phyloP scores from a whole-genome alignment of 2,888 invertebrate species.

The Apamea anceps region DNA sequence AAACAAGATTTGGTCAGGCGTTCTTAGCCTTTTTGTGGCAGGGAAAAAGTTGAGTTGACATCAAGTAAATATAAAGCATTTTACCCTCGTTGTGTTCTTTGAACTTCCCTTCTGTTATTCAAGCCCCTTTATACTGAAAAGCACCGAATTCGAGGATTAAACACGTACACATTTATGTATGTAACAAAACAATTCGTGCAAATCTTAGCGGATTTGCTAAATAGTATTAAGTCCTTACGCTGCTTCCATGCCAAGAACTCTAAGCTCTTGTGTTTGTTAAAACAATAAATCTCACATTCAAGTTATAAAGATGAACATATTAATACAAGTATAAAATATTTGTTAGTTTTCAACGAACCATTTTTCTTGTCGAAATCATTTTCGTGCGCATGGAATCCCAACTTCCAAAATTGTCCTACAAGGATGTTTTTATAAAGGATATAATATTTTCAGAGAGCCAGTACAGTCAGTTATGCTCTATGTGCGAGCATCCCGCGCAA shows the following conservation, averaged over 20 bases:
- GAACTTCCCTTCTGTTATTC: constrained; percentile 10
- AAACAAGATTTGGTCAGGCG: constrained; percentile 20
- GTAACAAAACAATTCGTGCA: constrained; percentile 35
- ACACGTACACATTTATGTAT: constrained; percentile 32
- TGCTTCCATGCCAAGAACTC: constrained; percentile 21
- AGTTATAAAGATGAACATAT: neutral
- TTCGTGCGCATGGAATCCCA: constrained; percentile 33
- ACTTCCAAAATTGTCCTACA: constrained; percentile 16
- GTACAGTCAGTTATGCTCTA: constrained; percentile 94
- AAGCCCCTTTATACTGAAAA: constrained; percentile 1
- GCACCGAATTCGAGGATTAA: constrained; percentile 17
- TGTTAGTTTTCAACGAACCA: constrained; percentile 37
- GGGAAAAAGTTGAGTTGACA: constrained; percentile 15
- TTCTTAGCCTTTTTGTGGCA: constrained; percentile 17
- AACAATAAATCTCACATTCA: constrained; percentile 39
- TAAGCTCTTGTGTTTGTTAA: constrained; percentile 7
- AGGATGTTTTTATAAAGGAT: constrained; percentile 43
- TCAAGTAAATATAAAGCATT: constrained; percentile 27
- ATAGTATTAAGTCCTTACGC: constrained; percentile 30
- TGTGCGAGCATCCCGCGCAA: constrained; percentile 94
- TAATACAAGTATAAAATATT: constrained; percentile 32
- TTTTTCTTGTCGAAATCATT: constrained; percentile 55
- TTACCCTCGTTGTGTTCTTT: constrained; percentile 21
- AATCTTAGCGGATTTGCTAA: constrained; percentile 30
- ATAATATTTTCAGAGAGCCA: constrained; percentile 90